These are phyloP conservation scores for Oscheius onirici DNA, from an alignment of 2,888 invertebrate species.

Conservation along the genomic window DNA sequence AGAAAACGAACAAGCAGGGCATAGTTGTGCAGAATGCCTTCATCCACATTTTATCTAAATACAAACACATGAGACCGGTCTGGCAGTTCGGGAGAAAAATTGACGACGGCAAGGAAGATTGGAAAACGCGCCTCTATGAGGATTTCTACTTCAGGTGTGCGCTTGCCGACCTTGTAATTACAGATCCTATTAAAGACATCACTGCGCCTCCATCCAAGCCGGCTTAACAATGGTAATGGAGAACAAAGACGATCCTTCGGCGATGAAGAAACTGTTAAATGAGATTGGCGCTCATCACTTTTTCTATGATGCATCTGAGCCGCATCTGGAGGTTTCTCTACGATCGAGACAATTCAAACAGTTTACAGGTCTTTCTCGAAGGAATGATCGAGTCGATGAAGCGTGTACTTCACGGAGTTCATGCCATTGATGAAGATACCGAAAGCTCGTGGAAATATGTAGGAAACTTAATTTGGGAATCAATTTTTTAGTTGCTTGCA, in stretches of 20 bases:
- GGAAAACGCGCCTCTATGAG: conserved; percentile 57
- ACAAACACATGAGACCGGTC: conserved; percentile 66
- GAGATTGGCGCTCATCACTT: conserved; percentile 70
- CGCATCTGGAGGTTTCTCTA: conserved; percentile 67
- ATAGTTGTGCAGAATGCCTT: conserved; percentile 49
- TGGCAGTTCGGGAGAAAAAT: conserved; percentile 66
- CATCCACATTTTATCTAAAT: conserved; percentile 58
- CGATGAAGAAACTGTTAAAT: conserved; percentile 56
- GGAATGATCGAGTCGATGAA: conserved; percentile 57
- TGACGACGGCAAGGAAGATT: conserved; percentile 48
- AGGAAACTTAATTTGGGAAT: background rate
- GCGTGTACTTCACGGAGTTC: conserved; percentile 45
- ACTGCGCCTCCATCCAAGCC: conserved; percentile 65
- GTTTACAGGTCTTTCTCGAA: conserved; percentile 56
- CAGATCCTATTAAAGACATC: conserved; percentile 50
- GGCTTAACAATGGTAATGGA: conserved; percentile 68
- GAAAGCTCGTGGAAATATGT: conserved; percentile 62
- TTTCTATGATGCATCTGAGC: conserved; percentile 69
- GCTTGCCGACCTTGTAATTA: background rate
- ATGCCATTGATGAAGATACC: conserved; percentile 59
- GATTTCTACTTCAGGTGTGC: conserved; percentile 63
- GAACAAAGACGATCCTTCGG: conserved; percentile 62
- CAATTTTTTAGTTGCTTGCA: conserved; percentile 47
- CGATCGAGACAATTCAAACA: background rate
- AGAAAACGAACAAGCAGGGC: conserved; percentile 65